phyloP scores from a whole-genome alignment of 1,140 invertebrate species.

The Rhagoletis pomonella region DNA sequence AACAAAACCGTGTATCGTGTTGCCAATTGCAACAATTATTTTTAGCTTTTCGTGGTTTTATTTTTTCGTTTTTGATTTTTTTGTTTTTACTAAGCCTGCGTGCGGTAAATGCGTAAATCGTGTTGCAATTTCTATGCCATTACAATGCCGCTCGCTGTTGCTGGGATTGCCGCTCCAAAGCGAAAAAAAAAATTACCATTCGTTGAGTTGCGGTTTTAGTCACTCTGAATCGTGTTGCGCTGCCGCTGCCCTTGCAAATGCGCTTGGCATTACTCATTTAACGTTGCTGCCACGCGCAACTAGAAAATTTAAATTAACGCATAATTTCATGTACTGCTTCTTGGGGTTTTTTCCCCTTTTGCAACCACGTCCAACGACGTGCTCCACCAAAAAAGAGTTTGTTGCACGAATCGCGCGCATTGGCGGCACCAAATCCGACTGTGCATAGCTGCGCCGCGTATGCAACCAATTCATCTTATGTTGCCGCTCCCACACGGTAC shows the following conservation, averaged over 20 bases:
- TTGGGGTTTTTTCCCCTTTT: background rate
- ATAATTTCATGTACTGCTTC: background rate
- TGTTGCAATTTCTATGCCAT: slow-evolving; percentile 34
- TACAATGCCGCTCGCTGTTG: background rate
- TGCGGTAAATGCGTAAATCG: slow-evolving; percentile 51
- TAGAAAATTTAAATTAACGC: slow-evolving; percentile 43
- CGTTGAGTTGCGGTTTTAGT: slow-evolving; percentile 43
- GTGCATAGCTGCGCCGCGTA: background rate
- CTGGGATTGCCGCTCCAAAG: background rate
- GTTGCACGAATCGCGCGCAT: background rate
- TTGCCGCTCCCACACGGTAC: background rate
- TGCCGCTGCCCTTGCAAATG: background rate
- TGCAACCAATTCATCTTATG: background rate
- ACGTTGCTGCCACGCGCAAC: background rate
- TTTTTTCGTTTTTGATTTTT: background rate
- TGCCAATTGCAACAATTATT: slow-evolving; percentile 47
- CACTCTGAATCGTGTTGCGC: slow-evolving; percentile 34
- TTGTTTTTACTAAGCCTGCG: slow-evolving; percentile 4
- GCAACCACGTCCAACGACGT: background rate
- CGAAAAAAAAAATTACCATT: slow-evolving; percentile 7
- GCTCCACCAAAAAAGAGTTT: background rate
- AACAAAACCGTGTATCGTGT: slow-evolving; percentile 12
- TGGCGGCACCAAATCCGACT: background rate
- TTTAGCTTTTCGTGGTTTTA: background rate
- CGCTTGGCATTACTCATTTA: background rate